These are phyloP conservation scores for Drosophila baimaii DNA, from an alignment of 1,140 invertebrate species.

Conservation along the genomic window DNA sequence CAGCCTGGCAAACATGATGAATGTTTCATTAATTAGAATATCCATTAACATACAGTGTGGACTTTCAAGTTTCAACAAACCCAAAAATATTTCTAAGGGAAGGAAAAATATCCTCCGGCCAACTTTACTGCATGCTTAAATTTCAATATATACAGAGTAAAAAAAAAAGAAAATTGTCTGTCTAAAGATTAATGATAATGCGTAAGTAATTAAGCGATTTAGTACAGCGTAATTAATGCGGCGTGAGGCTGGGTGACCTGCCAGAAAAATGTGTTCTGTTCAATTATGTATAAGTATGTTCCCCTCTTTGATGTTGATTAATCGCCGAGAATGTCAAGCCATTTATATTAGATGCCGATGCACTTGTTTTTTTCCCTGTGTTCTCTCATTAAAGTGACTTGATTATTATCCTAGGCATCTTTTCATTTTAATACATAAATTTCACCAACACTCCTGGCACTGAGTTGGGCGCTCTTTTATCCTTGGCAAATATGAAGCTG, in stretches of 20 bases:
- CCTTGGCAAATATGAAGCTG: not conserved
- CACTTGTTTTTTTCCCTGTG: not conserved
- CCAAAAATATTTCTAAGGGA: not conserved
- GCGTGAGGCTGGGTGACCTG: slow-evolving; percentile 1
- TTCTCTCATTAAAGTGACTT: not conserved
- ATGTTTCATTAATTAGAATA: slow-evolving; percentile 53
- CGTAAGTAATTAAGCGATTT: slow-evolving; percentile 13
- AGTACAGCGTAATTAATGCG: slow-evolving; percentile 37
- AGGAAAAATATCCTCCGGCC: not conserved
- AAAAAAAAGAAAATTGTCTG: slow-evolving; percentile 18
- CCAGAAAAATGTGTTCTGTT: slow-evolving; percentile 31
- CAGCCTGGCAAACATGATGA: slow-evolving; percentile 38
- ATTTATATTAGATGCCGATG: not conserved
- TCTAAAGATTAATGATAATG: slow-evolving; percentile 43
- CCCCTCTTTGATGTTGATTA: slow-evolving; percentile 16
- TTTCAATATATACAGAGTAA: not conserved
- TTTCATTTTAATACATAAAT: slow-evolving; percentile 2
- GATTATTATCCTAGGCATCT: not conserved
- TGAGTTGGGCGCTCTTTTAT: not conserved
- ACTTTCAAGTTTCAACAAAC: not conserved
- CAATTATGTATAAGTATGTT: slow-evolving; percentile 18
- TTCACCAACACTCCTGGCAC: not conserved
- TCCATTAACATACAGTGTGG: slow-evolving; percentile 14
- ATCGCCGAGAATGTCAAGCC: slow-evolving; percentile 10
- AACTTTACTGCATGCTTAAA: not conserved